Evolutionary conservation across 2,797 vertebrate species (phyloP).

Genomic region (Melanogrammus aeglefinus): DNA sequence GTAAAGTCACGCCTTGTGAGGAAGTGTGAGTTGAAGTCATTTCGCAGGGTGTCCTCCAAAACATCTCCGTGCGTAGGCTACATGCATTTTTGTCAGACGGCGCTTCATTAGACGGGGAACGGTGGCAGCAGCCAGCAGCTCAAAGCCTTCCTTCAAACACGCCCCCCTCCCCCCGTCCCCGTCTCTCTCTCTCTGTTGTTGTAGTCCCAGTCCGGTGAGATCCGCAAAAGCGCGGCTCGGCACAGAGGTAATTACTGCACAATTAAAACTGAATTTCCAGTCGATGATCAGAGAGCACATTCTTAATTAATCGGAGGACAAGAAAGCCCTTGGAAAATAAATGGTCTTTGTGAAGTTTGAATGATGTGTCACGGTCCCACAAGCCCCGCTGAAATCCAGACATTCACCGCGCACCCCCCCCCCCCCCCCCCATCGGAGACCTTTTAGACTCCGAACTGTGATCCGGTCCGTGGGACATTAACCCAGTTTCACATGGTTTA

Average conservation of each 20-base stretch:
- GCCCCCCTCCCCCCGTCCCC: not conserved
- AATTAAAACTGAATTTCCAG: constrained; percentile 57
- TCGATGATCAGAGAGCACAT: constrained; percentile 55
- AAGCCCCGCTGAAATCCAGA: constrained; percentile 10
- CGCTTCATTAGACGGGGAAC: not conserved
- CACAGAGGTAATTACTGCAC: constrained; percentile 60
- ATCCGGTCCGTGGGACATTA: not conserved
- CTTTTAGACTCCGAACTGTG: not conserved
- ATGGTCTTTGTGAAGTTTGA: constrained; percentile 38
- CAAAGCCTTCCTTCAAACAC: not conserved
- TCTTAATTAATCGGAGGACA: constrained; percentile 44
- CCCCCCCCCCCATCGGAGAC: not conserved
- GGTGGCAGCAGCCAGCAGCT: not conserved
- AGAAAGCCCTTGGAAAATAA: constrained; percentile 43
- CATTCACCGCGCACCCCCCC: constrained; percentile 6
- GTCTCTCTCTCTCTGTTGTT: constrained; percentile 52
- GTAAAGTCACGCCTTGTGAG: not conserved
- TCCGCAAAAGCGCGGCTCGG: constrained; percentile 50
- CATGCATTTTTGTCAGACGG: not conserved
- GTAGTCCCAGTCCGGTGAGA: constrained; percentile 53
- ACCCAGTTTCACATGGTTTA: not conserved
- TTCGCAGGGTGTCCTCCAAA: too few relatives aligned
- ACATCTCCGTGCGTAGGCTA: not conserved
- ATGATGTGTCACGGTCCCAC: constrained; percentile 35
- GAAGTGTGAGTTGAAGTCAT: too few relatives aligned